Evolutionary conservation across 2,888 invertebrate genomes (phyloP).

Genomic region (Epinotia bilunana): DNA sequence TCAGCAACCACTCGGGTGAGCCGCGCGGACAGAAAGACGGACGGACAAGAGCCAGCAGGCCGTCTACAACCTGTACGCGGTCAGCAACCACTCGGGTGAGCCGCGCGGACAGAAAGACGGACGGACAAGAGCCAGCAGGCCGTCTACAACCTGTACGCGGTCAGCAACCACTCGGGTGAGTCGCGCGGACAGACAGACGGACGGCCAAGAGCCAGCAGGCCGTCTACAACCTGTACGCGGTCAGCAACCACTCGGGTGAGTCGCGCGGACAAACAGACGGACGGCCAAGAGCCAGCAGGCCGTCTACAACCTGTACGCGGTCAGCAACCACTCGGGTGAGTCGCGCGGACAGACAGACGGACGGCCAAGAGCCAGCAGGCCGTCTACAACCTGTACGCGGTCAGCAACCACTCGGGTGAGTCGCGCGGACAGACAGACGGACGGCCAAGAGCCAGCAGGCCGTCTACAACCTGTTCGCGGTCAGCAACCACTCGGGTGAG

Average conservation of each 20-base stretch:
- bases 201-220: neutral
- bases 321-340: slow-evolving; percentile 65
- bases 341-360: neutral
- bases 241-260: slow-evolving; percentile 64
- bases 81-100: neutral
- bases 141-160: no score
- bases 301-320: no score
- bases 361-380: neutral
- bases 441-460: neutral
- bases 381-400: no score
- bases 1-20: slow-evolving; percentile 94
- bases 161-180: slow-evolving; percentile 65
- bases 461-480: no score
- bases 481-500: slow-evolving; percentile 65
- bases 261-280: neutral
- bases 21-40: neutral
- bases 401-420: slow-evolving; percentile 65
- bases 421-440: neutral
- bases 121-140: neutral
- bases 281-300: neutral
- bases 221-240: no score
- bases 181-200: slow-evolving; percentile 12
- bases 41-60: neutral
- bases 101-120: neutral
- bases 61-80: slow-evolving; percentile 55